phyloP scores from a whole-genome alignment of 2,888 invertebrate genomes.

The Apamea sordens region DNA sequence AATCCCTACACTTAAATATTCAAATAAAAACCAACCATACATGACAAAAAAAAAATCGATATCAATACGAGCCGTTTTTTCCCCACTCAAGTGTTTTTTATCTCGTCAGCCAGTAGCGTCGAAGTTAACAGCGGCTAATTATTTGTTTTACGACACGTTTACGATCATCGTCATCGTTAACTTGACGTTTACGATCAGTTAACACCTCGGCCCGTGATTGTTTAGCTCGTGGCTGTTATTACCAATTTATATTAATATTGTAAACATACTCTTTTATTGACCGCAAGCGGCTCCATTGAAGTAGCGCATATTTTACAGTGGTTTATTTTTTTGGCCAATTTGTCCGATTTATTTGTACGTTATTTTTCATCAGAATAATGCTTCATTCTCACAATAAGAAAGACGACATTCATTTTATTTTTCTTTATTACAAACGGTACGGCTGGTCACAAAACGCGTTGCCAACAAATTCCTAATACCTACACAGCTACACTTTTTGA shows the following conservation, averaged over 20 bases:
- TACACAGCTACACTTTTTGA: conserved; percentile 74
- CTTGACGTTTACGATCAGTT: conserved; percentile 88
- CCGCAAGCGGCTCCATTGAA: conserved; percentile 50
- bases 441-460: conserved; percentile 17
- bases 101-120: conserved; percentile 68
- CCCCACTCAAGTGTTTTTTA: conserved; percentile 65
- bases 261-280: conserved; percentile 74
- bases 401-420: conserved; percentile 21
- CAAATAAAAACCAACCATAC: conserved; percentile 15
- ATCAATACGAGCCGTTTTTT: conserved; percentile 48
- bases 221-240: conserved; percentile 75
- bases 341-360: conserved; percentile 13
- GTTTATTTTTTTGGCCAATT: conserved; percentile 16
- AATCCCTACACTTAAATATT: conserved; percentile 6
- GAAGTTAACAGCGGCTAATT: conserved; percentile 80
- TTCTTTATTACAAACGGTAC: conserved; percentile 28
- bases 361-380: conserved; percentile 29
- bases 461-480: conserved; percentile 71
- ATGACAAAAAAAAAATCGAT: conserved; percentile 30
- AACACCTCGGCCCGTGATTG: conserved; percentile 85
- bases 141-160: conserved; percentile 89
- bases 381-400: conserved; percentile 4
- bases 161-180: conserved; percentile 87
- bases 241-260: conserved; percentile 82
- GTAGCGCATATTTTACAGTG: conserved; percentile 32